Conservation (phyloP, 2,113 vertebrate genomes). For the Caranx ignobilis region DNA sequence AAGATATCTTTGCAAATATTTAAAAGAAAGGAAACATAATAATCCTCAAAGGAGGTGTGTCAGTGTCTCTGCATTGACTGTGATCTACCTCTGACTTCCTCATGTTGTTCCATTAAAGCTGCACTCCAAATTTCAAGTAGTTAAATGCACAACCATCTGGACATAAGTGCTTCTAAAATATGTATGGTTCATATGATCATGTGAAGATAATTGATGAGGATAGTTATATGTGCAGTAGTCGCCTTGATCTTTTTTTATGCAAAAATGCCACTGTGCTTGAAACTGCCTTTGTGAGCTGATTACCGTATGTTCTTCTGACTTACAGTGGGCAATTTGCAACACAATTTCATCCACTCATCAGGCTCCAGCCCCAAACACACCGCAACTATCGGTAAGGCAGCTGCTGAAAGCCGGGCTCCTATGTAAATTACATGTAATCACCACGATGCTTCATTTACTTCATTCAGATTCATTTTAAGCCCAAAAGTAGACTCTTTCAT, state of each 20-base stretch:
- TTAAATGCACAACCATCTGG: slow-evolving; percentile 15
- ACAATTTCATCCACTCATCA: slow-evolving; percentile 91
- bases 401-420: slow-evolving; percentile 47
- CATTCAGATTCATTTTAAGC: slow-evolving; percentile 62
- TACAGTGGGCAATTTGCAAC: slow-evolving; percentile 91
- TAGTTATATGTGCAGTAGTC: neutral
- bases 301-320: slow-evolving; percentile 73
- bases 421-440: slow-evolving; percentile 60
- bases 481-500: slow-evolving; percentile 58
- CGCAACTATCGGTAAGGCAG: slow-evolving; percentile 87
- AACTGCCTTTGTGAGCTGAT: slow-evolving; percentile 59
- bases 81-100: slow-evolving; percentile 1
- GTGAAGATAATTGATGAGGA: slow-evolving; percentile 17
- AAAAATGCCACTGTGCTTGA: slow-evolving; percentile 26
- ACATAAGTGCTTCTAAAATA: slow-evolving; percentile 16
- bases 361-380: slow-evolving; percentile 90
- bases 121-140: slow-evolving; percentile 3
- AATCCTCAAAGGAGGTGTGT: slow-evolving; percentile 3
- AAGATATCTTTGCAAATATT: slow-evolving; percentile 22
- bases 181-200: neutral
- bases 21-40: neutral
- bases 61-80: slow-evolving; percentile 1
- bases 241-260: slow-evolving; percentile 22
- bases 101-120: neutral
- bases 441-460: slow-evolving; percentile 62